These are phyloP conservation scores for Chironomus striatipennis DNA, from an alignment of 1,140 invertebrate species.

Conservation along the genomic window DNA sequence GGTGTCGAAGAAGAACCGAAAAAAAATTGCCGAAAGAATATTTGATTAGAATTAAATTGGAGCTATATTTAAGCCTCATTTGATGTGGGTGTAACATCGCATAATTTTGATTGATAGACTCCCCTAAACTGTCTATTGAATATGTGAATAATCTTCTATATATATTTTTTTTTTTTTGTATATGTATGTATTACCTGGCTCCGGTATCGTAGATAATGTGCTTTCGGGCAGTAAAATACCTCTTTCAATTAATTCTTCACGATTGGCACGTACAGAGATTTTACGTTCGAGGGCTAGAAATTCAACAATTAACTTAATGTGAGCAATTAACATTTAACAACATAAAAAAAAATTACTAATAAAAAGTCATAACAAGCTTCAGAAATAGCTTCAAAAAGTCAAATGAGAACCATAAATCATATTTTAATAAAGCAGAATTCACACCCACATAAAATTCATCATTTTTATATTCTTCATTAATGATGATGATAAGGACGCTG, in stretches of 20 bases:
- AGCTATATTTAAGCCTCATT: too few relatives aligned
- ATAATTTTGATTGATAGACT: slow-evolving; percentile 4
- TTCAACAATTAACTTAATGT: not conserved
- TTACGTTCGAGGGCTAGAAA: slow-evolving; percentile 88
- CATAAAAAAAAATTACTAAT: not conserved
- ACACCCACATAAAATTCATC: too few relatives aligned
- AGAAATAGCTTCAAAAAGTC: not conserved
- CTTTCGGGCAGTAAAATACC: slow-evolving; percentile 87
- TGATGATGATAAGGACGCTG: too few relatives aligned
- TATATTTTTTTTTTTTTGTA: too few relatives aligned
- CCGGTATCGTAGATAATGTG: slow-evolving; percentile 68
- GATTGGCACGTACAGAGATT: slow-evolving; percentile 92
- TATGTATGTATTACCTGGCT: slow-evolving; percentile 60
- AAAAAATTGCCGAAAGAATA: not conserved
- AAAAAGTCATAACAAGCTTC: not conserved
- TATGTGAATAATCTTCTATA: too few relatives aligned
- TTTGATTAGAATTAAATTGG: too few relatives aligned
- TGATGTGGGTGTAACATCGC: too few relatives aligned
- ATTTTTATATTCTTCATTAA: too few relatives aligned
- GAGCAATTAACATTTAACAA: not conserved
- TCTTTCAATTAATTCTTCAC: slow-evolving; percentile 94
- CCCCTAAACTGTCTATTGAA: too few relatives aligned
- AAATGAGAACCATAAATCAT: too few relatives aligned
- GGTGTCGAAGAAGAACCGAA: not conserved
- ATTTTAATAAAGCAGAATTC: too few relatives aligned